Evolutionary conservation across 2,113 vertebrate genomes (phyloP), one percentile per base, ranked within the genome.

Genomic region (Chauna torquata): DNA sequence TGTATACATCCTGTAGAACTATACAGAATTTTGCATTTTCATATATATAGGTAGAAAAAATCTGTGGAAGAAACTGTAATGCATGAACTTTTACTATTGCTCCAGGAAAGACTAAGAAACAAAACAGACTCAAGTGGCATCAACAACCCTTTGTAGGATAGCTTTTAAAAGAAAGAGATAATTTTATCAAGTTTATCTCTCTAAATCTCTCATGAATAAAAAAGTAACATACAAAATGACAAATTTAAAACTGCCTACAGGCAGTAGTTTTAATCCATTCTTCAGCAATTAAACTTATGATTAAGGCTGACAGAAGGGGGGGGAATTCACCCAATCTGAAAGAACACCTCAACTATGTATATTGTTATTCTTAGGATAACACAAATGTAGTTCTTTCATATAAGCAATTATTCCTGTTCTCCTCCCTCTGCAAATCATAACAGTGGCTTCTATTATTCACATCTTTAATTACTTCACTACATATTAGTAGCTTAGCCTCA

Each of bases 231-330:
- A 91, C 14, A 80, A 82, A 95, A 76, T 12, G 45, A 91, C 55
- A 96, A 92, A 94, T 62, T 50, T 86, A 92, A 90, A 95, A 75
- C 65, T 82, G 78, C 84, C 85, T 82, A 91, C 12, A 71, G 83
- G 75, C 88, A 82, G 44, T 13, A 25, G 86, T 40, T 95, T 89
- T 38, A 97, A 96, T 90, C 86, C 57, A 52, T 77, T 93, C 52
- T 96, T 92, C 38, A 11, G n/a, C 84, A 97, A 94, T 93, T 96
- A 97, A 85, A 59, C 44, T 97, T 86, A 64, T 66, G 88, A 93
- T 61, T 96, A 97, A 78, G 49, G 49, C 27, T 70, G 58, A 44
- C 34, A 75, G 34, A 96, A 74, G 28, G 24, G 52, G 32, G 81
- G 28, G 38, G 55, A 34, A 13, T 52, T 24, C 59, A 25, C 36